Evolutionary conservation across 2,888 invertebrate genomes (phyloP), one percentile per base, ranked within the genome.

Genomic region (Hymenopus coronatus): DNA sequence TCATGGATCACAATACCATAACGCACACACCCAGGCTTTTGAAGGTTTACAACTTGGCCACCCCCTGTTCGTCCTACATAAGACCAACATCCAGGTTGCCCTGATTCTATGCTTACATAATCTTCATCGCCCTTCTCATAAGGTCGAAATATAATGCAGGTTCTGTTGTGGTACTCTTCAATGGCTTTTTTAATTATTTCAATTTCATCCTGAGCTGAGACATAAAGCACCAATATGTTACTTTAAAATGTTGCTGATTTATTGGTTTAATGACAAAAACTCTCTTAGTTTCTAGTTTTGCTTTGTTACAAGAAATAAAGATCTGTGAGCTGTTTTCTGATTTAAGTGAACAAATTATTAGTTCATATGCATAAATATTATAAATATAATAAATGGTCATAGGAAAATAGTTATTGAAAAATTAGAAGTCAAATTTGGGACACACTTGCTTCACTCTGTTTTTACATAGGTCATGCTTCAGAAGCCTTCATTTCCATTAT

Each of bases 111-210:
- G 28, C 94, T 93, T 25, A 96, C 93, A 92, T 95, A 96, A 91
- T 95, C 94, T 15, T 92, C 92, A 91, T 96, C 95, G 1, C 93
- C 93, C 90, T 94, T 93, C 86, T 94, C 93, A 90, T 94, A 95
- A 0, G 95, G 95, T 1, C 95, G 94, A 91, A 96, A 96, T 89
- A 94, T 94, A 88, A 96, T 93, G 92, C 96, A 96, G 0, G 95
- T 95, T 91, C 94, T 94, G 3, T 94, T 93, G 90, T 95, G 94
- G 91, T 95, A 95, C 91, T 95, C 95, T 85, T 94, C 93, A 89
- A 96, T 94, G 0, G 95, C 96, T 84, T 93, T 93, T 46, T 94
- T 92, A 91, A 96, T 95, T 28, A 93, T 92, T 90, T 93, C 92
- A 12, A 94, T 92, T 88, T 94, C 92, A 88, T 94, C 93, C 88